Evolutionary conservation across 2,888 invertebrate genomes (phyloP).

Genomic region (Barypeithes pellucidus): DNA sequence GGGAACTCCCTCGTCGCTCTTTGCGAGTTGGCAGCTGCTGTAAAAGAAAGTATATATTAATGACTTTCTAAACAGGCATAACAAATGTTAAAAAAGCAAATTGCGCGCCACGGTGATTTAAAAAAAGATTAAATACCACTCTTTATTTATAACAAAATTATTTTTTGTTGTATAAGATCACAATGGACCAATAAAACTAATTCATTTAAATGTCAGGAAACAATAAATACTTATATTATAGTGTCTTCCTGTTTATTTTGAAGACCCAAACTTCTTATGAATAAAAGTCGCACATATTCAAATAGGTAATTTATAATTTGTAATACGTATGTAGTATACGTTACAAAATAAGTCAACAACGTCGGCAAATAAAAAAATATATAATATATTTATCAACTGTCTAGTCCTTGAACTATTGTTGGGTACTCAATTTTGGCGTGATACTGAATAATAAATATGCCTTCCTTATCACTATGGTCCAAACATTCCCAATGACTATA

Average conservation of each 20-base stretch:
- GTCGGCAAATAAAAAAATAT: background rate
- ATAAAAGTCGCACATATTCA: background rate
- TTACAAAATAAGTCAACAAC: background rate
- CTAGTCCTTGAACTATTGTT: slow-evolving; percentile 10
- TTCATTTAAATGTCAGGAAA: background rate
- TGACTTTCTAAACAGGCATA: background rate
- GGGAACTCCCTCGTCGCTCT: slow-evolving; percentile 64
- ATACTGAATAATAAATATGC: background rate
- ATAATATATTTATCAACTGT: background rate
- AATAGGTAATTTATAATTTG: background rate
- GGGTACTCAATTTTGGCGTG: background rate
- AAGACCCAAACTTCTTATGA: background rate
- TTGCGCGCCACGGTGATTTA: no score
- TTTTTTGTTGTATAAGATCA: no score
- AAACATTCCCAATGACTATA: no score
- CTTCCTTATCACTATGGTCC: background rate
- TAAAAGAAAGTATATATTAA: slow-evolving; percentile 57
- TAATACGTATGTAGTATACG: no score
- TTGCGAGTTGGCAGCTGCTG: slow-evolving; percentile 65
- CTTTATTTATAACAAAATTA: no score
- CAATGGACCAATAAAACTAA: slow-evolving; percentile 32
- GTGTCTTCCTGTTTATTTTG: background rate
- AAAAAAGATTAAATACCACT: no score
- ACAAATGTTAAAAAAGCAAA: no score
- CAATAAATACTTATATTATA: background rate